Conservation (phyloP, 2,113 vertebrate species). For the Rhegmatorhina hoffmannsi region DNA sequence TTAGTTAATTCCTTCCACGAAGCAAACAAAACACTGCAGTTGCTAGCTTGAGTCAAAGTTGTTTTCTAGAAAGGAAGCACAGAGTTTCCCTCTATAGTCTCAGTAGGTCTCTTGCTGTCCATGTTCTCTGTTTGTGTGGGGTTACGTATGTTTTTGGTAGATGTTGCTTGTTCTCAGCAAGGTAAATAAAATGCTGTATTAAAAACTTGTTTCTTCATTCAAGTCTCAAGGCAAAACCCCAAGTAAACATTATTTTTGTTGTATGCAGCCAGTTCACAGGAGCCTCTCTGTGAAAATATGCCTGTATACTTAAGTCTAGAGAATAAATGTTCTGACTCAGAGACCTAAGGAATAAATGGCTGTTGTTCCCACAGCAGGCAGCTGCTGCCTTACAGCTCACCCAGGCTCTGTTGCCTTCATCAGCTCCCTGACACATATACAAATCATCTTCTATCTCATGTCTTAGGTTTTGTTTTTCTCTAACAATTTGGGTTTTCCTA, state of each 20-base stretch:
- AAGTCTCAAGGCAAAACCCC: background rate
- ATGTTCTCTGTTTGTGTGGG: background rate
- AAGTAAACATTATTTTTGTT: constrained; percentile 3
- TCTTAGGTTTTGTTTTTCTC: background rate
- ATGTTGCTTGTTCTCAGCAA: background rate
- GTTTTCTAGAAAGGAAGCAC: background rate
- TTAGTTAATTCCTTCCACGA: background rate
- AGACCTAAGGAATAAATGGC: background rate
- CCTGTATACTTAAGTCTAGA: background rate
- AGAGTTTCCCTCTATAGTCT: background rate
- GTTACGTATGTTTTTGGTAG: background rate
- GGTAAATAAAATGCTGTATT: background rate
- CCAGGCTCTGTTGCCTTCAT: background rate
- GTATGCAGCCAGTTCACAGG: background rate
- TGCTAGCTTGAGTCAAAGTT: background rate
- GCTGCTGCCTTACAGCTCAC: background rate
- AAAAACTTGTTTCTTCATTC: background rate
- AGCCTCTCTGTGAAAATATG: background rate
- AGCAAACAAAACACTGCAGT: background rate
- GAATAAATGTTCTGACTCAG: constrained; percentile 1
- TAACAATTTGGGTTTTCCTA: background rate
- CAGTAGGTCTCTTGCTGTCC: background rate
- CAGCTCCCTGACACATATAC: background rate
- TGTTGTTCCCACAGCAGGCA: background rate
- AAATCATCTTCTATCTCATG: background rate